Conservation (phyloP, 2,888 invertebrate genomes). For the Lathronympha strigana region DNA sequence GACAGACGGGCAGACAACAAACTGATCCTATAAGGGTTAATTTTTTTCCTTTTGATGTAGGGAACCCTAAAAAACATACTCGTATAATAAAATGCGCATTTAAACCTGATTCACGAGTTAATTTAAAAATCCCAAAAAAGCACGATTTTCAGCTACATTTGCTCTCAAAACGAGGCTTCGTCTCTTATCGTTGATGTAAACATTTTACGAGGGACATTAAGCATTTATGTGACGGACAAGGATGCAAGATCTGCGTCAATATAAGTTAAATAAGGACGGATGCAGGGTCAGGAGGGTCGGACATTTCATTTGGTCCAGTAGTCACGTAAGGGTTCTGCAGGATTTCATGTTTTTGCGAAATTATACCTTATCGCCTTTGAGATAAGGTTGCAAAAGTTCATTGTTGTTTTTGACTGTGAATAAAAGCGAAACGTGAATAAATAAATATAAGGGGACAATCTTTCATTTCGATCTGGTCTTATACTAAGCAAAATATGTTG, state of each 20-base stretch:
- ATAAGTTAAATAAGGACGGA: slow-evolving; percentile 8
- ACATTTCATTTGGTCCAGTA: slow-evolving; percentile 26
- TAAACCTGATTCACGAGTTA: no score
- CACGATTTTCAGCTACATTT: background rate
- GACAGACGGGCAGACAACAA: no score
- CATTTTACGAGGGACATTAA: slow-evolving; percentile 27
- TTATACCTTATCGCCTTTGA: background rate
- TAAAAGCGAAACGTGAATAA: no score
- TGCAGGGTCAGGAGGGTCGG: slow-evolving; percentile 7
- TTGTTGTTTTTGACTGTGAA: no score
- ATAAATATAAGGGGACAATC: no score
- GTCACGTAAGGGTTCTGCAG: slow-evolving; percentile 15
- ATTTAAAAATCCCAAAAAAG: background rate
- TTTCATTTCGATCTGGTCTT: no score
- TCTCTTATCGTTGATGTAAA: slow-evolving; percentile 12
- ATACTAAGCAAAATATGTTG: no score
- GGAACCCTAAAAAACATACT: no score
- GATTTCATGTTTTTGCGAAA: background rate
- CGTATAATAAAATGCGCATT: no score
- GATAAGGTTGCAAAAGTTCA: background rate
- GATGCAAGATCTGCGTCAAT: background rate
- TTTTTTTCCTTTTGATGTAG: no score
- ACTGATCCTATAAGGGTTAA: no score
- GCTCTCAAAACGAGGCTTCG: slow-evolving; percentile 5
- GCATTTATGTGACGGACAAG: slow-evolving; percentile 16